phyloP scores from a whole-genome alignment of 2,888 invertebrate genomes.

The Eupsilia transversa region DNA sequence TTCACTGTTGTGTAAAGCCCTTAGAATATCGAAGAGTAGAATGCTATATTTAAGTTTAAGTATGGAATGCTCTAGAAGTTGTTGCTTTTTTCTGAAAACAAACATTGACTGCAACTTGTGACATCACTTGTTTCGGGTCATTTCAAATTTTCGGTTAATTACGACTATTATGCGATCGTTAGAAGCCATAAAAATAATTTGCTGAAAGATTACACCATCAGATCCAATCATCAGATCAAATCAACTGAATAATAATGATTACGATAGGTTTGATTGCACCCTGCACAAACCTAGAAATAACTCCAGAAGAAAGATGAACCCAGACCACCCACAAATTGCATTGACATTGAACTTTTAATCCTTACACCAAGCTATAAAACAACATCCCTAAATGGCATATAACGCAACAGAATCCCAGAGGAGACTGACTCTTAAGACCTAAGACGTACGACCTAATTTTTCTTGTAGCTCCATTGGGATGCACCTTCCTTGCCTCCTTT shows the following conservation, averaged over 20 bases:
- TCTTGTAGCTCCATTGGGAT: constrained; percentile 85
- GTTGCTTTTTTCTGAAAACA: constrained; percentile 3
- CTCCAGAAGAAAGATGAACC: background rate
- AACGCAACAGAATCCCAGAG: constrained; percentile 51
- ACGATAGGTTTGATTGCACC: constrained; percentile 11
- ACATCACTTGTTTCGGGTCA: constrained; percentile 17
- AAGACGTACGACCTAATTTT: constrained; percentile 74
- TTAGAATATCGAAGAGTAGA: constrained; percentile 12
- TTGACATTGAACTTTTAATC: constrained; percentile 8
- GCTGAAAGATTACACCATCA: constrained; percentile 19
- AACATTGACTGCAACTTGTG: constrained; percentile 32
- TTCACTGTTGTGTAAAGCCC: constrained; percentile 29
- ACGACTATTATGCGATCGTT: constrained; percentile 41
- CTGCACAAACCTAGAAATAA: background rate
- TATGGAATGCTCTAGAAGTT: constrained; percentile 1
- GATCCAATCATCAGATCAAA: constrained; percentile 1
- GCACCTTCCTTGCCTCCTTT: constrained; percentile 91
- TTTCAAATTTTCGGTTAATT: constrained; percentile 31
- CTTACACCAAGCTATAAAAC: constrained; percentile 28
- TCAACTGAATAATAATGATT: constrained; percentile 26
- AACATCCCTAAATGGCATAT: constrained; percentile 59
- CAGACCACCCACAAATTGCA: constrained; percentile 7
- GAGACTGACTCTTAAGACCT: constrained; percentile 49
- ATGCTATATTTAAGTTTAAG: background rate
- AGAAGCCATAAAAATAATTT: constrained; percentile 35